phyloP scores from a whole-genome alignment of 2,888 invertebrate species.

The Antitype chi region DNA sequence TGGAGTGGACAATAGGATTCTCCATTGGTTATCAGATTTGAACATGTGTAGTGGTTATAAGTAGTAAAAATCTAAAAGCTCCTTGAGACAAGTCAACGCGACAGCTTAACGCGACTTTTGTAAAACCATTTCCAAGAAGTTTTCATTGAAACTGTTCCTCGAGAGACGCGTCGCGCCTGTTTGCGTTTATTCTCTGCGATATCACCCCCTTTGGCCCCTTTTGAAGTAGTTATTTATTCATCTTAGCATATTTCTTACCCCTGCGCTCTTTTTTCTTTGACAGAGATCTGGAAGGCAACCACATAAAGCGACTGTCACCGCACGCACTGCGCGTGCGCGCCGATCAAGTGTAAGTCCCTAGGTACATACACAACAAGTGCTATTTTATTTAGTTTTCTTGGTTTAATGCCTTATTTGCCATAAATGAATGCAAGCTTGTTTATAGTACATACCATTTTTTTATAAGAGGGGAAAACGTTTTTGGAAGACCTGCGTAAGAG shows the following conservation, averaged over 20 bases:
- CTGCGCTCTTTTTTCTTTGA: slow-evolving; percentile 56
- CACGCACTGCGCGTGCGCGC: slow-evolving; percentile 93
- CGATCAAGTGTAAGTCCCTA: slow-evolving; percentile 94
- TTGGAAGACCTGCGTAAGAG: not conserved
- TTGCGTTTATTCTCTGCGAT: no score
- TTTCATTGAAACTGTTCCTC: no score
- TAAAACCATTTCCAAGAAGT: no score
- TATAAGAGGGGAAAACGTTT: not conserved
- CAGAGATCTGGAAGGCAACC: slow-evolving; percentile 94
- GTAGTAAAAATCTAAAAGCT: no score
- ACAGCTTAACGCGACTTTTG: no score
- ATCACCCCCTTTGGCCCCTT: no score
- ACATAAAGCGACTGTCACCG: slow-evolving; percentile 91
- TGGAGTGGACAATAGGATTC: no score
- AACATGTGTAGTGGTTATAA: no score
- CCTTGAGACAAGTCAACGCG: no score
- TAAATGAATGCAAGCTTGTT: not conserved
- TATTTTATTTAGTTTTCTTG: slow-evolving; percentile 68
- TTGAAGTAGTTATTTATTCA: not conserved
- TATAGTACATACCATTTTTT: not conserved
- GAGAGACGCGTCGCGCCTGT: no score
- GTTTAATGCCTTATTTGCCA: slow-evolving; percentile 53
- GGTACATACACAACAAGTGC: slow-evolving; percentile 77
- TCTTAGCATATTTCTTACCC: not conserved
- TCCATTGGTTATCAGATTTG: no score